phyloP scores from a whole-genome alignment of 1,140 invertebrate genomes.

The Ceratina calcarata region DNA sequence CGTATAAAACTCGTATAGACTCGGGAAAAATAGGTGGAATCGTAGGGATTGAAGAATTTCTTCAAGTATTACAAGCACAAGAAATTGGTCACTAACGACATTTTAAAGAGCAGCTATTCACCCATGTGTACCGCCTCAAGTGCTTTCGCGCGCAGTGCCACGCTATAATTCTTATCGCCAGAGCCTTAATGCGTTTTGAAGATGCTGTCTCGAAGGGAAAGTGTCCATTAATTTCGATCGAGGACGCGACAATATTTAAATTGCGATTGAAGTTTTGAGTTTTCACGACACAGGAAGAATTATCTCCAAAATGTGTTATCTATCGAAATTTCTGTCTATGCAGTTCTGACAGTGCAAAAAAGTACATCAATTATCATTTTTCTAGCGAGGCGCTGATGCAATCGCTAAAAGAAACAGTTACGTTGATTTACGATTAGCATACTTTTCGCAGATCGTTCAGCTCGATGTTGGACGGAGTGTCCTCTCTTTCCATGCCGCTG shows the following conservation, averaged over 20 bases:
- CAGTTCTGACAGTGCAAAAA: no score
- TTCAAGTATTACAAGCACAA: constrained; percentile 8
- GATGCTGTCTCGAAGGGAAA: background rate
- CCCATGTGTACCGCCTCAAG: constrained; percentile 15
- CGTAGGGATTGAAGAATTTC: background rate
- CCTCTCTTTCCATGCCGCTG: constrained; percentile 77
- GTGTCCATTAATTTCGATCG: background rate
- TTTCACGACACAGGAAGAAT: no score
- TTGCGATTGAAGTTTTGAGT: no score
- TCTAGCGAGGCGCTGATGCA: background rate
- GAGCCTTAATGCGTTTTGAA: constrained; percentile 20
- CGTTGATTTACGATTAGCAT: constrained; percentile 44
- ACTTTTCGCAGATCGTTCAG: constrained; percentile 76
- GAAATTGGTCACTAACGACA: constrained; percentile 39
- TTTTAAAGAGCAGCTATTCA: constrained; percentile 37
- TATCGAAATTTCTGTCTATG: no score
- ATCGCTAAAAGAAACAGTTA: background rate
- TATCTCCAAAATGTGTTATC: no score
- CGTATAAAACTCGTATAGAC: no score
- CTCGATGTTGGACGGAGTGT: constrained; percentile 71
- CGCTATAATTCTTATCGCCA: constrained; percentile 31
- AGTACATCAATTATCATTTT: background rate
- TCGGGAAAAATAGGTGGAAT: background rate
- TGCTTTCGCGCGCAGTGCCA: background rate
- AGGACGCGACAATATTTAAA: no score